Evolutionary conservation across 1,140 invertebrate species (phyloP).

Genomic region (Drosophila lacteicornis): DNA sequence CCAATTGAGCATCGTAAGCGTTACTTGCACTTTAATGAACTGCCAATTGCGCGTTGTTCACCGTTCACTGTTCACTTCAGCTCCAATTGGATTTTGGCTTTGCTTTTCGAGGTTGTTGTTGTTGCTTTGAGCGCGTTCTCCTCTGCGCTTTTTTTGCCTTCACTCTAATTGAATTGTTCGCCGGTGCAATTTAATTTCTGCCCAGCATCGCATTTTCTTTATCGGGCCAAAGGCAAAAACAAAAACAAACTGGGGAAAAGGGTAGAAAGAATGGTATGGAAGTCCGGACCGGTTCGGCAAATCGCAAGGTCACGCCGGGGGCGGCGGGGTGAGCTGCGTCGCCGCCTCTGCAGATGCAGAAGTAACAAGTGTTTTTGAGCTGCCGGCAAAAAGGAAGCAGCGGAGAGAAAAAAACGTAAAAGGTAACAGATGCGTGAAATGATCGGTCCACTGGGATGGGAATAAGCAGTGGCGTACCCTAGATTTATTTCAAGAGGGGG

Average conservation of each 20-base stretch:
- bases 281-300: slow-evolving; percentile 46
- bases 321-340: slow-evolving; percentile 5
- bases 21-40: slow-evolving; percentile 55
- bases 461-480: slow-evolving; percentile 3
- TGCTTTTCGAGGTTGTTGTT: background rate
- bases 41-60: slow-evolving; percentile 53
- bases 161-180: slow-evolving; percentile 73
- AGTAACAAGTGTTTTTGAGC: slow-evolving; percentile 62
- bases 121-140: background rate
- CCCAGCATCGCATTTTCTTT: slow-evolving; percentile 47
- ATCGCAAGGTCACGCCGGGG: slow-evolving; percentile 45
- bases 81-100: slow-evolving; percentile 24
- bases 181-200: slow-evolving; percentile 65
- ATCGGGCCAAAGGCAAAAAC: slow-evolving; percentile 25
- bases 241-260: slow-evolving; percentile 21
- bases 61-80: slow-evolving; percentile 15
- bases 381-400: slow-evolving; percentile 49
- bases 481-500: background rate
- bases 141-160: slow-evolving; percentile 16
- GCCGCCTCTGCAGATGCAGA: slow-evolving; percentile 9
- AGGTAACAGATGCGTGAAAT: slow-evolving; percentile 57
- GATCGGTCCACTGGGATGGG: slow-evolving; percentile 14
- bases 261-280: slow-evolving; percentile 15
- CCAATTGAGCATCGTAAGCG: slow-evolving; percentile 30
- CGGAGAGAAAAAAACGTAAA: slow-evolving; percentile 37